These are phyloP conservation scores for Lepidurus arcticus DNA, from an alignment of 1,140 invertebrate species.

Conservation along the genomic window DNA sequence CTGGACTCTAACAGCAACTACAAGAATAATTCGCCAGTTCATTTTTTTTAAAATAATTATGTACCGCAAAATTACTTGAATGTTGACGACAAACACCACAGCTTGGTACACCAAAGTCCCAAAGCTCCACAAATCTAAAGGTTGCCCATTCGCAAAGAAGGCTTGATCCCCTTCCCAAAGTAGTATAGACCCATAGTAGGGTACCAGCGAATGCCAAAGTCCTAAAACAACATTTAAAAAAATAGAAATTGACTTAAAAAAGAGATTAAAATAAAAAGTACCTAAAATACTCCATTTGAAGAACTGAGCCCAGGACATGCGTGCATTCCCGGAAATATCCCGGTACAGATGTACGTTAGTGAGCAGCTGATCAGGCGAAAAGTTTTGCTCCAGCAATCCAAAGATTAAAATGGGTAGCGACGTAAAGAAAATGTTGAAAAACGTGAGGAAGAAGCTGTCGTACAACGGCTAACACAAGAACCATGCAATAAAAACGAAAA, in stretches of 20 bases:
- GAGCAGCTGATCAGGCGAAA: conserved; percentile 54
- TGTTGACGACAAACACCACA: conserved; percentile 49
- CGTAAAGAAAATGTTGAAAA: conserved; percentile 69
- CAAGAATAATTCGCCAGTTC: conserved; percentile 37
- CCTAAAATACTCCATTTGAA: conserved; percentile 58
- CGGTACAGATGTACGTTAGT: conserved; percentile 62
- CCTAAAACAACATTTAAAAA: conserved; percentile 42
- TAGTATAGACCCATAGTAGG: conserved; percentile 51
- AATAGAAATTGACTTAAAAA: conserved; percentile 19
- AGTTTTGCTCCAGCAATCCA: conserved; percentile 64
- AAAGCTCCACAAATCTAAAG: conserved; percentile 46
- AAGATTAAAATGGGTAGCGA: conserved; percentile 62
- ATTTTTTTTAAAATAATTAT: background rate
- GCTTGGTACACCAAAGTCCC: conserved; percentile 49
- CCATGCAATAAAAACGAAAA: background rate
- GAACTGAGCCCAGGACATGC: conserved; percentile 59
- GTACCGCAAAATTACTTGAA: conserved; percentile 46
- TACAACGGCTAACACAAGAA: conserved; percentile 53
- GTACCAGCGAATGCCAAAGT: conserved; percentile 52
- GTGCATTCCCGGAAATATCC: conserved; percentile 56
- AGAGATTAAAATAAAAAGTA: conserved; percentile 41
- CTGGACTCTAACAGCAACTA: conserved; percentile 59
- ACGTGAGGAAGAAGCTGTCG: conserved; percentile 64
- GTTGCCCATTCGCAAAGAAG: conserved; percentile 43
- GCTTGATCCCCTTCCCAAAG: conserved; percentile 45